Conservation (phyloP, 1,140 invertebrate species). For the Colletes gigas region DNA sequence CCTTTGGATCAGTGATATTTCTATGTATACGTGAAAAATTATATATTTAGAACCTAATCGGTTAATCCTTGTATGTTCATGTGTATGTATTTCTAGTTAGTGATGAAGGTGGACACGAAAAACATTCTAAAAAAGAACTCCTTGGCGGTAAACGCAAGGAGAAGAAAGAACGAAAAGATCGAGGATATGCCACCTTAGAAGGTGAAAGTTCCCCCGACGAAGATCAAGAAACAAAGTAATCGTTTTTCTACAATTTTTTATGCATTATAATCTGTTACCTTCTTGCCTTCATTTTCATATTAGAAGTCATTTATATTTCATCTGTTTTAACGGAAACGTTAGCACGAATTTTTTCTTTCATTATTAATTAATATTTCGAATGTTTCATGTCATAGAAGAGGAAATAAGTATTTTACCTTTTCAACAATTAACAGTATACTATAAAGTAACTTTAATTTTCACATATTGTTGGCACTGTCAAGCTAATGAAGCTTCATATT, state of each 20-base stretch:
- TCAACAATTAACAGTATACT: neutral
- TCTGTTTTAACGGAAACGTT: neutral
- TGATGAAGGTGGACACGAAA: slow-evolving; percentile 88
- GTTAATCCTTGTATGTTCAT: neutral
- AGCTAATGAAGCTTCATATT: slow-evolving; percentile 19
- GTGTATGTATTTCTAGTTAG: slow-evolving; percentile 82
- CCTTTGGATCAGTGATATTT: neutral
- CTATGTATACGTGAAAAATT: neutral
- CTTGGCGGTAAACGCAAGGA: slow-evolving; percentile 87
- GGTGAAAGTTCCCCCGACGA: slow-evolving; percentile 96
- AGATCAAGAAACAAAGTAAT: slow-evolving; percentile 91
- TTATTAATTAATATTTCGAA: neutral
- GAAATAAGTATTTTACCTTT: neutral
- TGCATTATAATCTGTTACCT: neutral
- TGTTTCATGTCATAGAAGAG: neutral
- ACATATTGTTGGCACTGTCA: slow-evolving; percentile 40
- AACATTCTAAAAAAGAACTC: slow-evolving; percentile 88
- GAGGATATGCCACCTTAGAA: slow-evolving; percentile 94
- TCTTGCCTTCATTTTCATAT: neutral
- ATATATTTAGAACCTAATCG: neutral
- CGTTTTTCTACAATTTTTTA: slow-evolving; percentile 7
- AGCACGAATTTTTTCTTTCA: neutral
- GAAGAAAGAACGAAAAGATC: slow-evolving; percentile 92
- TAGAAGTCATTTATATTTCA: neutral
- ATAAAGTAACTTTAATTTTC: slow-evolving; percentile 43